phyloP scores from a whole-genome alignment of 2,113 vertebrate genomes.

The Cettia cetti region DNA sequence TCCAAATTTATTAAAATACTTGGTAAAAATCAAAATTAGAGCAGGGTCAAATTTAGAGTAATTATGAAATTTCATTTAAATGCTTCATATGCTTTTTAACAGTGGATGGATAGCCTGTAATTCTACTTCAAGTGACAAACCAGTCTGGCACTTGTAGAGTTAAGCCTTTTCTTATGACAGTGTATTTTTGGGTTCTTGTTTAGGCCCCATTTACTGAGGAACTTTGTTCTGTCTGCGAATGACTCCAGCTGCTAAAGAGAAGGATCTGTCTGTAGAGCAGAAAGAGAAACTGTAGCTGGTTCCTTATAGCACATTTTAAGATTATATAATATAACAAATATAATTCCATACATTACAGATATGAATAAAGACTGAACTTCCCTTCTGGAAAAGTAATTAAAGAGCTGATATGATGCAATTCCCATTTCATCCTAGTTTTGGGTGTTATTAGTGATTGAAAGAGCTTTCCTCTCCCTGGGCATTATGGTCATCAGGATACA shows the following conservation, averaged over 20 bases:
- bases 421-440: background rate
- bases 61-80: background rate
- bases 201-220: background rate
- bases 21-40: background rate
- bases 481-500: background rate
- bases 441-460: background rate
- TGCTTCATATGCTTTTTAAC: background rate
- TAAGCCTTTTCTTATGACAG: background rate
- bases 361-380: background rate
- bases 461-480: background rate
- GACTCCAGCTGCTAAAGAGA: background rate
- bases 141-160: background rate
- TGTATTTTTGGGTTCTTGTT: background rate
- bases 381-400: background rate
- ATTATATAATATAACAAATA: background rate
- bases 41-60: background rate
- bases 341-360: background rate
- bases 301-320: background rate
- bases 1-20: background rate
- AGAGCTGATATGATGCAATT: background rate
- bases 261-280: background rate
- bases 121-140: background rate
- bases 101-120: background rate
- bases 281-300: background rate
- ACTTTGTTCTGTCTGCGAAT: background rate